Evolutionary conservation across 2,797 vertebrate species (phyloP).

Genomic region (Crocodylus rhombifer): DNA sequence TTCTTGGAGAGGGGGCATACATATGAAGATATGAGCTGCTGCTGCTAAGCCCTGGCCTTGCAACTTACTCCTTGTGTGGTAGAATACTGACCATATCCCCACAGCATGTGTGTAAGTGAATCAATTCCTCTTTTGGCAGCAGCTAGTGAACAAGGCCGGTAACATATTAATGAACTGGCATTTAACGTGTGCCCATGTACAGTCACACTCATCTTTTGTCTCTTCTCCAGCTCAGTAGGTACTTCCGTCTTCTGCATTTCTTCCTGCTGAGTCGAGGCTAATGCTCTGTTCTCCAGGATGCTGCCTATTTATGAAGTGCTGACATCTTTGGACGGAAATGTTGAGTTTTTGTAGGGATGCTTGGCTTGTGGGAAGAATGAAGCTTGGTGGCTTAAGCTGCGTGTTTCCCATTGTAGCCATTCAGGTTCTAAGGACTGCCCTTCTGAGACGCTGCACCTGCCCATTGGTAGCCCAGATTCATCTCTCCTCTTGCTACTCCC

Average conservation of each 20-base stretch:
- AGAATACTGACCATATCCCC: constrained; percentile 19
- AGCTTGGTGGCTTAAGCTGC: background rate
- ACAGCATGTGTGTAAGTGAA: background rate
- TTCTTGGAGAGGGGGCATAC: background rate
- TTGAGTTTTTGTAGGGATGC: background rate
- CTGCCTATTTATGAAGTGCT: background rate
- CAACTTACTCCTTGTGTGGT: background rate
- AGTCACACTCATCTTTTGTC: background rate
- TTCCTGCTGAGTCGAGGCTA: background rate
- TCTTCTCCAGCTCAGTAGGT: background rate
- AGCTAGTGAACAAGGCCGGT: accelerated
- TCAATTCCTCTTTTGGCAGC: constrained; percentile 12
- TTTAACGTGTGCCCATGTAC: background rate
- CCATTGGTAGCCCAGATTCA: background rate
- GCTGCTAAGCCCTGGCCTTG: background rate
- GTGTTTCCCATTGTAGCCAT: background rate
- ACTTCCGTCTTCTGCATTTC: background rate
- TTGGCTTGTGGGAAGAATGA: background rate
- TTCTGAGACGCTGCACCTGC: background rate
- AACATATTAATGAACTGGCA: background rate
- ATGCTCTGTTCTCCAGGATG: background rate
- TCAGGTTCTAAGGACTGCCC: background rate
- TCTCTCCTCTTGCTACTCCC: background rate
- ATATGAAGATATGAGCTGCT: background rate
- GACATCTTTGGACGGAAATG: background rate